Conservation (phyloP, 1,140 invertebrate species). For the Pseudachorutes palmiensis region DNA sequence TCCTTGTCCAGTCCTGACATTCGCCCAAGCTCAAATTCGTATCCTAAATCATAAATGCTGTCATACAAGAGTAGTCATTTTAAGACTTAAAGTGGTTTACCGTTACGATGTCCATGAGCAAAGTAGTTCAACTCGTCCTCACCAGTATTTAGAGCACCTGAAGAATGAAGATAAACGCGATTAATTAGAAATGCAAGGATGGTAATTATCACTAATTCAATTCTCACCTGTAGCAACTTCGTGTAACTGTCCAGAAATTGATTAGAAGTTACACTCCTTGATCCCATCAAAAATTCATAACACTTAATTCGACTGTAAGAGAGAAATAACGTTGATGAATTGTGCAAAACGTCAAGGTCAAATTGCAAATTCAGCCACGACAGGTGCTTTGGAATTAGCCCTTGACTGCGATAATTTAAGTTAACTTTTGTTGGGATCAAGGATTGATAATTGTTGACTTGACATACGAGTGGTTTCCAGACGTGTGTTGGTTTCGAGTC, state of each 20-base stretch:
- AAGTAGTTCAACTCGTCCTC: conserved; percentile 34
- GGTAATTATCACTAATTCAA: neutral
- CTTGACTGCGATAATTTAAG: too few species aligned
- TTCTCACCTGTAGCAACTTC: conserved; percentile 27
- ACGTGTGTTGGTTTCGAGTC: conserved; percentile 22
- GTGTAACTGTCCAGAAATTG: conserved; percentile 10
- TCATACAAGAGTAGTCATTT: conserved; percentile 20
- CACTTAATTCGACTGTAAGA: too few species aligned
- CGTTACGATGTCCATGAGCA: conserved; percentile 16
- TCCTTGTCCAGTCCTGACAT: conserved; percentile 15
- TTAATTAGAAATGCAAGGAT: neutral
- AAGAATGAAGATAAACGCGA: neutral
- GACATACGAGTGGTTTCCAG: conserved; percentile 25
- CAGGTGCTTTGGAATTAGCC: neutral
- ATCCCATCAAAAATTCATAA: neutral
- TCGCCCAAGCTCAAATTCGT: conserved; percentile 15
- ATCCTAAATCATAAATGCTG: conserved; percentile 12
- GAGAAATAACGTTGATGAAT: too few species aligned
- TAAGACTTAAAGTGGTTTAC: conserved; percentile 18
- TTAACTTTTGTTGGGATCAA: neutral
- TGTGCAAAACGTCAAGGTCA: too few species aligned
- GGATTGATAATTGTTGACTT: too few species aligned
- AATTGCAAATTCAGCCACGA: too few species aligned
- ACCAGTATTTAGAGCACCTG: conserved; percentile 21
- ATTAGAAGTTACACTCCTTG: neutral